phyloP scores from a whole-genome alignment of 2,113 vertebrate species.

The Elephas maximus region DNA sequence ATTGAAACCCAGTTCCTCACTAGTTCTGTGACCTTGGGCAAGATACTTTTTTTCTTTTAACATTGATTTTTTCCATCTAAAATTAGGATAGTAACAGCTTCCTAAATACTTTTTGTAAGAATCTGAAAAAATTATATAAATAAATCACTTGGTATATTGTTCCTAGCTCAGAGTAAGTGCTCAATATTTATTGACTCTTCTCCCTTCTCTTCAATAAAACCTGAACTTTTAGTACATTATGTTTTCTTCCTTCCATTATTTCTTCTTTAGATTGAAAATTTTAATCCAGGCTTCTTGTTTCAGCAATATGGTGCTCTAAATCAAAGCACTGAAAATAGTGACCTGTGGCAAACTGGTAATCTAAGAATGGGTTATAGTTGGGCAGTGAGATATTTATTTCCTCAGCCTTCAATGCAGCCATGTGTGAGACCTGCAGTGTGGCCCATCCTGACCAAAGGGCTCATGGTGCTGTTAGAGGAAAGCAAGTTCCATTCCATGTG shows the following conservation, averaged over 20 bases:
- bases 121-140: conserved; percentile 13
- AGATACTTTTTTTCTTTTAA: neutral
- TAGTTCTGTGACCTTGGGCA: neutral
- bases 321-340: neutral
- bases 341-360: neutral
- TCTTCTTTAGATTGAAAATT: conserved; percentile 39
- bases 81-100: neutral
- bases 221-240: neutral
- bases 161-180: neutral
- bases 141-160: neutral
- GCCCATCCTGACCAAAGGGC: neutral
- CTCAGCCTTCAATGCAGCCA: neutral
- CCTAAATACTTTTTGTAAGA: neutral
- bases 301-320: neutral
- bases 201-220: neutral
- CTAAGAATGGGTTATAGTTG: neutral
- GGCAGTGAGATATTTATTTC: too few species aligned
- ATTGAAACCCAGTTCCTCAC: neutral
- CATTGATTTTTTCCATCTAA: neutral
- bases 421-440: neutral
- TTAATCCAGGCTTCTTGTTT: neutral
- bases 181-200: neutral
- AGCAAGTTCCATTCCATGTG: neutral
- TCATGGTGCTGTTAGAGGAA: neutral
- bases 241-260: neutral